These are phyloP conservation scores for Leptoteleia sp. DNA, from an alignment of 1,140 invertebrate species.

Conservation along the genomic window DNA sequence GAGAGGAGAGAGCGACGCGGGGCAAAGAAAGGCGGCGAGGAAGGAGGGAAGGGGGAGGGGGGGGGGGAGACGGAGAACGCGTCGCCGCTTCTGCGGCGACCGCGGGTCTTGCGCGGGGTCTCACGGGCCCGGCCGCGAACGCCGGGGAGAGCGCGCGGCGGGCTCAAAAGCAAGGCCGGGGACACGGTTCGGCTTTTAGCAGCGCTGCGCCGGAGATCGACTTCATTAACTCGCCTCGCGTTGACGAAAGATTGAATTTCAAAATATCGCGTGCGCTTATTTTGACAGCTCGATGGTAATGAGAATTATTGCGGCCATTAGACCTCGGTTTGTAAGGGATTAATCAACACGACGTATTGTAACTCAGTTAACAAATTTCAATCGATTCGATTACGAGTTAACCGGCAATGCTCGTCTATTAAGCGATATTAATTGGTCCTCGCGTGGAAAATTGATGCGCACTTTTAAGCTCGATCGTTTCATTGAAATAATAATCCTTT, in stretches of 20 bases:
- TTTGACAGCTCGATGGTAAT: constrained; percentile 29
- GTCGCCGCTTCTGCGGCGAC: constrained; percentile 17
- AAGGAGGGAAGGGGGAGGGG: constrained; percentile 4
- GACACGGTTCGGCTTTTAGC: constrained; percentile 54
- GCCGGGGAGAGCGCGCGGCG: constrained; percentile 15
- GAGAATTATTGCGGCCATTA: too few species aligned
- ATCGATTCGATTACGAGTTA: too few species aligned
- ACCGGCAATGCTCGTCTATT: too few species aligned
- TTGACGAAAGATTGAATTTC: constrained; percentile 60
- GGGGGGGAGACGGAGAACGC: neutral
- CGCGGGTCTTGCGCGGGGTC: constrained; percentile 19
- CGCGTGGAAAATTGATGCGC: too few species aligned
- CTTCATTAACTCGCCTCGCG: constrained; percentile 56
- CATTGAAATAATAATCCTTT: too few species aligned
- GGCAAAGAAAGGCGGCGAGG: constrained; percentile 31
- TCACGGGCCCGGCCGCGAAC: constrained; percentile 28
- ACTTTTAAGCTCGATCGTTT: too few species aligned
- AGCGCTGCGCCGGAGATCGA: constrained; percentile 32
- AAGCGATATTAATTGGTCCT: too few species aligned
- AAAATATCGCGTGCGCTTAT: constrained; percentile 40
- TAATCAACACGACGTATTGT: too few species aligned
- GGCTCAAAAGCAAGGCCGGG: constrained; percentile 33
- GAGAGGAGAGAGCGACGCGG: neutral
- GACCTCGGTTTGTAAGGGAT: too few species aligned
- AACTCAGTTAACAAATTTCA: too few species aligned